A percentile compares a stretch with the other conserved stretches of the same genome.
These are phyloP conservation scores for Blera fallax DNA, from an alignment of 2,888 invertebrate species.

Conservation along the genomic window DNA sequence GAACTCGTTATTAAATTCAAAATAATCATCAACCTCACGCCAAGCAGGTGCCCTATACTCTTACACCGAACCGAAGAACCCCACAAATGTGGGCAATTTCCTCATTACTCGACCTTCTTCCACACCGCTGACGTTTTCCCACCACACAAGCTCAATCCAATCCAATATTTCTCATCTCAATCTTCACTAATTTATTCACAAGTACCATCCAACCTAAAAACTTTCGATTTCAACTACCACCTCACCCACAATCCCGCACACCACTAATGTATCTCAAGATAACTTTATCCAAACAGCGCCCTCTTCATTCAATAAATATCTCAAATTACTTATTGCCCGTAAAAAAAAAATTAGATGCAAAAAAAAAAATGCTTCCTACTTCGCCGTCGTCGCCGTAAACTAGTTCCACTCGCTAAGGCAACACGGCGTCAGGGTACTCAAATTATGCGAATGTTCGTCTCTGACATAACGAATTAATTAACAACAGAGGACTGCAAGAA, in stretches of 20 bases:
- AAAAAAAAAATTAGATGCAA: slow-evolving; percentile 10
- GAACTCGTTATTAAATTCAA: neutral
- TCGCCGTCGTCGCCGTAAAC: slow-evolving; percentile 3
- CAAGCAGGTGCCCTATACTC: neutral
- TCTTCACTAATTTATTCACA: slow-evolving; percentile 1
- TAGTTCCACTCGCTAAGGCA: slow-evolving; percentile 27
- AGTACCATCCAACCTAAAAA: slow-evolving; percentile 3
- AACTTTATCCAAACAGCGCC: neutral
- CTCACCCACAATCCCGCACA: neutral
- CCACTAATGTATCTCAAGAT: neutral
- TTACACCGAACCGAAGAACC: neutral
- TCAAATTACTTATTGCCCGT: slow-evolving; percentile 33
- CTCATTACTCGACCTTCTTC: neutral
- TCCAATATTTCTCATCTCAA: neutral
- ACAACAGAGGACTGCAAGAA: slow-evolving; percentile 18
- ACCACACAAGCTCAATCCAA: neutral
- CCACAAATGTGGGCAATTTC: neutral
- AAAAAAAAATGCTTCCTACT: slow-evolving; percentile 25
- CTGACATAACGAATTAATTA: slow-evolving; percentile 65
- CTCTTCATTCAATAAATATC: slow-evolving; percentile 23
- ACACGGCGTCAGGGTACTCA: neutral
- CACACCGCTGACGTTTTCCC: neutral
- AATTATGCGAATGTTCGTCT: slow-evolving; percentile 41
- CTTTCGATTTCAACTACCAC: slow-evolving; percentile 45
- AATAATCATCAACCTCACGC: neutral